Evolutionary conservation across 2,888 invertebrate species (phyloP), one percentile per base, ranked within the genome.

Genomic region (Venusia cambrica): DNA sequence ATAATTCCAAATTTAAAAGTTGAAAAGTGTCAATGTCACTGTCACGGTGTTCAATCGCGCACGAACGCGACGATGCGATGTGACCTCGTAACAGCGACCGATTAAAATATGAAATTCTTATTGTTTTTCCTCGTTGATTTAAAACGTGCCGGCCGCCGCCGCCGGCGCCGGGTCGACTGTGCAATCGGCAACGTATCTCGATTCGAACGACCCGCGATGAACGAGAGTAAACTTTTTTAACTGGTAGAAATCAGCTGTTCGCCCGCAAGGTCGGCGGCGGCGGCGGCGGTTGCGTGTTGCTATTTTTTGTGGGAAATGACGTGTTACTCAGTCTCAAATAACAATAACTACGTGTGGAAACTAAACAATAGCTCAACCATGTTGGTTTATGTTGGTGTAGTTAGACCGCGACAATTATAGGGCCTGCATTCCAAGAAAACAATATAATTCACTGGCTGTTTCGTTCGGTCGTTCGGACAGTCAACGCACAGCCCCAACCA

Each of bases 101-200:
- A 57, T 61, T 53, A 49, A 54, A 61, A 58, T 62, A 57, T 57
- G 51, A 63, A 67, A 59, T 56, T 55, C 40, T 42, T 50, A 56
- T 64, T 65, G 62, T 66, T 73, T 72, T 72, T 71, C 71, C 66
- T 70, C 55, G 52, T 59, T 58, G 49, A 70, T 71, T 72, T 57
- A 61, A 72, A 74, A 72, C 63, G 68, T 51, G 46, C 38, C 51
- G 47, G 51, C 50, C 49, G 40, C 40, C 25, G 32, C 24, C 3
- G 22, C 12, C 32, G 28, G 32, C 26, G 31, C 15, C 37, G 21
- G 14, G 10, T 11, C 17, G 33, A 33, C 54, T 64, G 54, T 60
- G 65, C 66, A 71, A 72, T 65, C 62, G 56, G 54, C 63, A 64
- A 57, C 32, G 55, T 38, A 37, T 48, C 41, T 33, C 27, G 25